phyloP scores from a whole-genome alignment of 1,140 invertebrate genomes.

The Papilio dardanus region DNA sequence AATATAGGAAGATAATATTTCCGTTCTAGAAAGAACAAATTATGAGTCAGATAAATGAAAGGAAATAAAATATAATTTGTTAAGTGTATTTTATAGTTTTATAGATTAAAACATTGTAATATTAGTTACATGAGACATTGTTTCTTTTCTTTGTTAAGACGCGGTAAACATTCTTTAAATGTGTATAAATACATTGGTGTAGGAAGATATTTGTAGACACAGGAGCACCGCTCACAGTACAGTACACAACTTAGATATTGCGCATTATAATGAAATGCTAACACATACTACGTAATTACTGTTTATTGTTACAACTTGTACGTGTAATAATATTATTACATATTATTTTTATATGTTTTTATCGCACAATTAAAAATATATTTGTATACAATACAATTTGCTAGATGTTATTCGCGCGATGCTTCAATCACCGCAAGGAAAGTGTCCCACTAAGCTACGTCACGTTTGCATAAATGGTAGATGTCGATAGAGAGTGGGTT shows the following conservation, averaged over 20 bases:
- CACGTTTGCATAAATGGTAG: slow-evolving; percentile 16
- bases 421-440: neutral
- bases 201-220: neutral
- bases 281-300: neutral
- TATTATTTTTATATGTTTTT: no score
- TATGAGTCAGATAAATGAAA: slow-evolving; percentile 1
- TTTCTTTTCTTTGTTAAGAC: slow-evolving; percentile 3
- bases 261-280: neutral
- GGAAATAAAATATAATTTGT: neutral
- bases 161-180: neutral
- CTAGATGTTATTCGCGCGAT: neutral
- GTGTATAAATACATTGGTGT: slow-evolving; percentile 11
- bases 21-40: neutral
- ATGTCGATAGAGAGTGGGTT: slow-evolving; percentile 15
- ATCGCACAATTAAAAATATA: no score
- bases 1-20: neutral
- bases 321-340: neutral
- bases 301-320: neutral
- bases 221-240: neutral
- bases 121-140: neutral
- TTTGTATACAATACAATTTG: neutral
- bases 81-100: neutral
- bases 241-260: neutral
- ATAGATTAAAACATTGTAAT: neutral
- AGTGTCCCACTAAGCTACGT: slow-evolving; percentile 11